Conservation (phyloP, 2,888 invertebrate genomes). For the Lamellibrachia satsuma region DNA sequence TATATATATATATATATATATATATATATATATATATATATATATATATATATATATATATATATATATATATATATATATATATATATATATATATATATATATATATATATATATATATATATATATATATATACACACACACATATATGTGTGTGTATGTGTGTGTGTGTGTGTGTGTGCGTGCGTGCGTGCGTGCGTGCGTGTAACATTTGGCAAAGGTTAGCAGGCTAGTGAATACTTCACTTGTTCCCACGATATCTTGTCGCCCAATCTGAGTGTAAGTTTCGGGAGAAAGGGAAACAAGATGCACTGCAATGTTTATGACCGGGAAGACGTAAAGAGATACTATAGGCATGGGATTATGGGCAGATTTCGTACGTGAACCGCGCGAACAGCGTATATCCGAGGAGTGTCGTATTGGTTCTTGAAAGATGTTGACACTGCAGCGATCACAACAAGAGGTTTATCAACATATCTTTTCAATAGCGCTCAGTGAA, state of each 20-base stretch:
- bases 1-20: too few species aligned
- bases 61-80: too few species aligned
- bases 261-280: neutral
- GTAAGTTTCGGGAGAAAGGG: neutral
- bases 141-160: too few species aligned
- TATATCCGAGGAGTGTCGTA: neutral
- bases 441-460: neutral
- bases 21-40: too few species aligned
- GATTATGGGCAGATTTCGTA: neutral
- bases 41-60: too few species aligned
- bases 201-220: too few species aligned
- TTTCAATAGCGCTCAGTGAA: neutral
- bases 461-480: neutral
- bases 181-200: too few species aligned
- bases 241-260: neutral
- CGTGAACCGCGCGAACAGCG: neutral
- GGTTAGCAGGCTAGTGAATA: neutral
- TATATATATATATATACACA: too few species aligned
- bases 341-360: neutral
- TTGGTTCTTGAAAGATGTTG: neutral
- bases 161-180: too few species aligned
- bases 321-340: neutral
- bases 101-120: too few species aligned
- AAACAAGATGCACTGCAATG: neutral
- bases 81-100: too few species aligned